Base-by-base conservation (phyloP, 2,797 vertebrate genomes). In the Gymnodraco acuticeps region DNA sequence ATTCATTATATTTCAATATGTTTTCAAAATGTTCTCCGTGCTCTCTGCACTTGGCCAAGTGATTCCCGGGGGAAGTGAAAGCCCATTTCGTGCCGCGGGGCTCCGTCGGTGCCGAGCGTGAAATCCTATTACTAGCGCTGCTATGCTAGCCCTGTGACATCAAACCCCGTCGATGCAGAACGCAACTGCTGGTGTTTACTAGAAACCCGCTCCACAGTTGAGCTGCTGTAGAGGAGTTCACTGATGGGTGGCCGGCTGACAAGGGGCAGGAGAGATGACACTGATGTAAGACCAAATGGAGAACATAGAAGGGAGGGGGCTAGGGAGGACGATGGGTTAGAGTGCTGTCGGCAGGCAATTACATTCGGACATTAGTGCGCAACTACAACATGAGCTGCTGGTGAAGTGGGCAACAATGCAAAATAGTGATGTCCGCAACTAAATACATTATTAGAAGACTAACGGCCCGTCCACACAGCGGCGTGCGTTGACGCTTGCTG, bases 101-200 rank as follows among this genome's bases (percentile, higher is more conserved):
- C 88, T 87, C 77, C 72, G 80, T 86, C 75, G 86, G 88, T 85
- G 83, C 88, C 23, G 83, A 94, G 93, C 90, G 75, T 94, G 91
- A 95, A 95, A 95, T 95, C 93, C 93, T 93, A 94, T 94, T 94
- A 93, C 87, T 86, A 73, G 82, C 60, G 85, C 84, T 62, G 83
- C 88, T 88, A 81, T 87, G 88, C 89, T 84, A 78, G 88, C 88
- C 87, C 75, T 65, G 88, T 93, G 89, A 91, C 89, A 92, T 92
- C 90, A 88, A 91, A 87, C 90, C 79, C 82, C 80, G 79, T 82
- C 64, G 68, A 87, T 88, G 92, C 89, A 88, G 86, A 93, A 92
- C 85, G 75, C 73, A 60, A 84, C 80, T 50, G 80, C 85, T 63
- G 83, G 68, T 88, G 80, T 90, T 90, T 83, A 90, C 86, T 82